phyloP scores from a whole-genome alignment of 2,113 vertebrate genomes.

The Sturnira hondurensis region DNA sequence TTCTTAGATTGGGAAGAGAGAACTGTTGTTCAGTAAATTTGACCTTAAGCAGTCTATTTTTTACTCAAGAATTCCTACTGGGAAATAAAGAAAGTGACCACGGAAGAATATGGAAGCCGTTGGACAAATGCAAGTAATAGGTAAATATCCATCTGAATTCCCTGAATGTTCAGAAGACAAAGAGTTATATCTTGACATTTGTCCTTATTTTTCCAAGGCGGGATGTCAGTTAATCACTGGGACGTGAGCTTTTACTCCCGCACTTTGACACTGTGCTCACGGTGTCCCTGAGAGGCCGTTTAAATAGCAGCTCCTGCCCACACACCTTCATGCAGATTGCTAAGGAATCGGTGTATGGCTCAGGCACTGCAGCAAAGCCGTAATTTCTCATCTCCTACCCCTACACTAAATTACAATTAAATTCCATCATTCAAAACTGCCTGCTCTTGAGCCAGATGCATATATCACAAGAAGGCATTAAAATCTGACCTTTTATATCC shows the following conservation, averaged over 20 bases:
- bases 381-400: conserved; percentile 76
- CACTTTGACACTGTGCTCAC: background rate
- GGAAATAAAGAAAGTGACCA: background rate
- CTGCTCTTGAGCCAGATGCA: conserved; percentile 75
- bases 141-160: background rate
- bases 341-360: background rate
- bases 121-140: background rate
- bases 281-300: background rate
- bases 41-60: background rate
- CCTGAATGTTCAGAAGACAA: background rate
- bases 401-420: conserved; percentile 78
- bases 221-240: background rate
- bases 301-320: background rate
- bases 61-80: background rate
- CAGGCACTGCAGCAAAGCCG: conserved; percentile 53
- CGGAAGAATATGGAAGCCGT: background rate
- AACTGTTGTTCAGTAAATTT: background rate
- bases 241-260: background rate
- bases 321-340: background rate
- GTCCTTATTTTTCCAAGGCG: background rate
- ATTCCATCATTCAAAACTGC: conserved; percentile 78
- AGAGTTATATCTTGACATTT: background rate
- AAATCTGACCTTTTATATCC: conserved; percentile 81
- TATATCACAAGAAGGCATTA: conserved; percentile 82
- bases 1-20: background rate